Conservation (phyloP, 1,140 invertebrate genomes). For the Leguminivora glycinivorella region DNA sequence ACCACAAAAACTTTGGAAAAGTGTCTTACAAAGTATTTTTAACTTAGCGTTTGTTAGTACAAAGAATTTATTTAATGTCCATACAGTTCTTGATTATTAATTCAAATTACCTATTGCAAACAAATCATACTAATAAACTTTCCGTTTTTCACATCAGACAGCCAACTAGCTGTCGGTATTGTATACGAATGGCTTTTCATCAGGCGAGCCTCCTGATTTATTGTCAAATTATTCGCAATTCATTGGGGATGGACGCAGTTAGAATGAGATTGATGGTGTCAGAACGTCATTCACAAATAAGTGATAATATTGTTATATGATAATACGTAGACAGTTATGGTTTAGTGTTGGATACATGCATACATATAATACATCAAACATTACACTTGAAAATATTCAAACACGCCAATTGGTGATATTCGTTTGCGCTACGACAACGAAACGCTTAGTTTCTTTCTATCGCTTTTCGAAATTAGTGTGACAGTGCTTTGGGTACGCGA, state of each 20-base stretch:
- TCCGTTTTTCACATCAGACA: neutral
- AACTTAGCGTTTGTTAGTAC: too few species aligned
- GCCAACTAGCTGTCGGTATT: neutral
- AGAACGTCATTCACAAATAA: constrained; percentile 18
- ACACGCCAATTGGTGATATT: too few species aligned
- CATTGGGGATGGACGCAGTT: constrained; percentile 18
- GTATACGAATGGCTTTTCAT: constrained; percentile 15
- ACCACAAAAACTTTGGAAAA: too few species aligned
- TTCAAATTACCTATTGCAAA: neutral
- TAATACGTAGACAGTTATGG: neutral
- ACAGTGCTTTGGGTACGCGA: too few species aligned
- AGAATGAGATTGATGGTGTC: constrained; percentile 22
- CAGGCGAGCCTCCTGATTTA: constrained; percentile 14
- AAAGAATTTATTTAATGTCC: neutral
- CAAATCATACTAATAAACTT: neutral
- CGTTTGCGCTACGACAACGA: too few species aligned
- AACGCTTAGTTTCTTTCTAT: too few species aligned
- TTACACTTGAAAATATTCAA: too few species aligned
- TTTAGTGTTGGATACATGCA: neutral
- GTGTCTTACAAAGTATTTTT: too few species aligned
- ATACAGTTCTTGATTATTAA: neutral
- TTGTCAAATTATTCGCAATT: constrained; percentile 27
- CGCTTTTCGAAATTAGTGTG: too few species aligned
- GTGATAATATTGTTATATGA: neutral
- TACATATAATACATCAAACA: too few species aligned